These are phyloP conservation scores for Neogale vison DNA, from an alignment of 2,113 vertebrate species.

Conservation along the genomic window DNA sequence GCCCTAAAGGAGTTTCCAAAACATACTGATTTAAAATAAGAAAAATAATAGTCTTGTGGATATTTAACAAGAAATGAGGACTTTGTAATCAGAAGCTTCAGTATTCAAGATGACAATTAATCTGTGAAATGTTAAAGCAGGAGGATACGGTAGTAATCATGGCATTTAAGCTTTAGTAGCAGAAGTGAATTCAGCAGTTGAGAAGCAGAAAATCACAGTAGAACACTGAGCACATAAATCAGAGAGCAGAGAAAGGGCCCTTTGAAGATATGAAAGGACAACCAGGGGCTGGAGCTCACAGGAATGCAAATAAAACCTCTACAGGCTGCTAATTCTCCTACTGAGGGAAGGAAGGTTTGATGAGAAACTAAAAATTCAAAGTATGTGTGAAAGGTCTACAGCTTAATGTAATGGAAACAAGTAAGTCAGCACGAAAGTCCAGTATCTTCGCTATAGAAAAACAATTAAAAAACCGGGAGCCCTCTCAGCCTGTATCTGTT, in stretches of 20 bases:
- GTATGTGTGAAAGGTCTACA: not conserved
- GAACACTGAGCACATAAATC: not conserved
- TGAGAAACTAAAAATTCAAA: not conserved
- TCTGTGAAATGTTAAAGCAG: conserved; percentile 38
- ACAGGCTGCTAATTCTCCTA: not conserved
- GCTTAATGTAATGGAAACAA: not conserved
- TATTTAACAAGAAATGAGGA: conserved; percentile 62
- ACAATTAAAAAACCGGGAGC: not conserved
- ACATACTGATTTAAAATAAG: conserved; percentile 42
- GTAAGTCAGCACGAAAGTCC: not conserved
- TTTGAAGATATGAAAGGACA: not conserved
- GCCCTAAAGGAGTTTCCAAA: conserved; percentile 33
- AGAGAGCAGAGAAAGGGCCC: not conserved
- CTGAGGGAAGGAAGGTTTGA: not conserved
- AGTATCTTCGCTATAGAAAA: not conserved
- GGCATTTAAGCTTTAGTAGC: not conserved
- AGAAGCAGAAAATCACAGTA: not conserved
- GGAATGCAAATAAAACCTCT: not conserved
- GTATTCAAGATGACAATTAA: conserved; percentile 15
- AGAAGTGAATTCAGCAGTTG: not conserved
- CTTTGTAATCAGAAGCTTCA: conserved; percentile 53
- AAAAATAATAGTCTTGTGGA: conserved; percentile 37
- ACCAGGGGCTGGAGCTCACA: not conserved
- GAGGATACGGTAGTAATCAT: not conserved
- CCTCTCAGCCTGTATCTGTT: not conserved